These are phyloP conservation scores for Poecilobothrus nobilitatus DNA, from an alignment of 2,888 invertebrate species.

Conservation along the genomic window DNA sequence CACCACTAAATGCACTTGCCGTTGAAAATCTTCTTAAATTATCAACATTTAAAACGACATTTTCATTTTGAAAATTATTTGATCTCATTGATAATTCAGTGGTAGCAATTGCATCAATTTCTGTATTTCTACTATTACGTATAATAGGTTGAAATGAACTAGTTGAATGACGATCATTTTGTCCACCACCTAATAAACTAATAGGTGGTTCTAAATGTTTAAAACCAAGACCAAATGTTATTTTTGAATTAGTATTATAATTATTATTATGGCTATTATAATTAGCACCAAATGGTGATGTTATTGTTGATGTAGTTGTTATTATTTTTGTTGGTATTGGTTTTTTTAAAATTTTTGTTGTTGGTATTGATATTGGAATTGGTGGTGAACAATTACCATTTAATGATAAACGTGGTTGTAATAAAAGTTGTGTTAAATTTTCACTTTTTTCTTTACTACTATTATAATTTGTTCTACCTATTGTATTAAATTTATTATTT, in stretches of 20 bases:
- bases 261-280: background rate
- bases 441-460: background rate
- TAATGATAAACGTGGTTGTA: conserved; percentile 41
- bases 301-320: background rate
- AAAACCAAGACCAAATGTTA: conserved; percentile 17
- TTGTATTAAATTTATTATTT: background rate
- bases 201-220: background rate
- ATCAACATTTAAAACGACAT: conserved; percentile 38
- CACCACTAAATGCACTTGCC: background rate
- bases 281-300: conserved; percentile 10
- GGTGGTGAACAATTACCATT: conserved; percentile 29
- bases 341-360: background rate
- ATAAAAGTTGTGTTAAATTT: conserved; percentile 30
- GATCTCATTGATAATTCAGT: conserved; percentile 41
- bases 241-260: too few relatives aligned
- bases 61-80: conserved; percentile 38
- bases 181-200: conserved; percentile 12
- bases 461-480: conserved; percentile 4
- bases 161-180: conserved; percentile 23
- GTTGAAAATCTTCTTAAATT: conserved; percentile 39
- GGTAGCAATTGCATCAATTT: conserved; percentile 34
- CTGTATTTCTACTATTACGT: conserved; percentile 20
- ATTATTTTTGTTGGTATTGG: background rate
- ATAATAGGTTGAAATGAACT: conserved; percentile 12
- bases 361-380: background rate